A percentile compares a stretch with the other conserved stretches of the same genome.
Conservation (phyloP, 2,888 invertebrate genomes). For the Rhyacophila evoluta region DNA sequence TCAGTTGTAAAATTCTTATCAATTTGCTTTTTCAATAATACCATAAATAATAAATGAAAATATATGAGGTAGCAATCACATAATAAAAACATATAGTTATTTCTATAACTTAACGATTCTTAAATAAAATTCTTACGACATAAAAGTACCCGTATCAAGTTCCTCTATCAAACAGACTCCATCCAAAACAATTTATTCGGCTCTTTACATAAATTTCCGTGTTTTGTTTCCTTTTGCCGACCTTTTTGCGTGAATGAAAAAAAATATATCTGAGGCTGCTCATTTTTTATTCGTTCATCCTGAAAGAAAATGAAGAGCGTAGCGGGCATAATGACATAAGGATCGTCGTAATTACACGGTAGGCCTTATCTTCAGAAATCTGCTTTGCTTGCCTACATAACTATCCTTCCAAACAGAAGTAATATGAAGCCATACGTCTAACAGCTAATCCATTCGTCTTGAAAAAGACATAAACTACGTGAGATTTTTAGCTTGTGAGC, state of each 20-base stretch:
- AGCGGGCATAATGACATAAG: conserved; percentile 7
- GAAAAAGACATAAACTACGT: not conserved
- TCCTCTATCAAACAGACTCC: not conserved
- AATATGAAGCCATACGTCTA: not conserved
- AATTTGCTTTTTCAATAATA: no score
- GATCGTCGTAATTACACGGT: conserved; percentile 5
- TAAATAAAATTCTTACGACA: not conserved
- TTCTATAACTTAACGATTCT: not conserved
- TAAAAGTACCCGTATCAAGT: not conserved
- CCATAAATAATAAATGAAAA: no score
- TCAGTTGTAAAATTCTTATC: no score
- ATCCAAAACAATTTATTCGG: not conserved
- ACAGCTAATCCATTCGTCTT: not conserved
- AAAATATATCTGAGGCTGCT: not conserved
- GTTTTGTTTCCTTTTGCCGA: not conserved
- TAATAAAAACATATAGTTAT: no score
- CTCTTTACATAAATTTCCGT: not conserved
- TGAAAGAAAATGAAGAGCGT: not conserved
- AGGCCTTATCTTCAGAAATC: not conserved
- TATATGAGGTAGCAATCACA: no score
- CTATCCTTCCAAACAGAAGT: not conserved
- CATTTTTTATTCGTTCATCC: conserved; percentile 8
- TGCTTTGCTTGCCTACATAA: not conserved
- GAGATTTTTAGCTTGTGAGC: not conserved
- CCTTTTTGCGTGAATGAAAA: not conserved